Percentiles rank a stretch among this genome's conserved stretches.
These are phyloP conservation scores for Venustaconcha ellipsiformis DNA, from an alignment of 1,140 invertebrate species.

Conservation along the genomic window DNA sequence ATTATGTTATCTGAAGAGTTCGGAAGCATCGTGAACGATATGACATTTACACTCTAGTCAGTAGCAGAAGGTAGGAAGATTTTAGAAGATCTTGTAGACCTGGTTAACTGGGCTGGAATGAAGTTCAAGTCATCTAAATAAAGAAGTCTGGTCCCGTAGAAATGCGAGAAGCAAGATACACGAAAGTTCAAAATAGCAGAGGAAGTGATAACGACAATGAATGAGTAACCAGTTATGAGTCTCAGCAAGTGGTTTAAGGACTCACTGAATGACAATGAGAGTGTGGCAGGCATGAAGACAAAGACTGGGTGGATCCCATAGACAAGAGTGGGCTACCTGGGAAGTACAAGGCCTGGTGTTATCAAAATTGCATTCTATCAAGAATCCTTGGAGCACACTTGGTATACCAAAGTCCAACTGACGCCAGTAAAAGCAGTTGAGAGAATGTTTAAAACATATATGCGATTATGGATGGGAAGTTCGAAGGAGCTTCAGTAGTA, in stretches of 20 bases:
- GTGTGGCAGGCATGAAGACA: constrained; percentile 1
- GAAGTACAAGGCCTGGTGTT: constrained; percentile 34
- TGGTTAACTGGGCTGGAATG: constrained; percentile 10
- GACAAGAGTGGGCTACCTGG: constrained; percentile 27
- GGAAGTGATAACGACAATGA: constrained; percentile 10
- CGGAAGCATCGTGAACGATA: constrained; percentile 21
- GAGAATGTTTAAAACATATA: no score
- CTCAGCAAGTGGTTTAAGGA: constrained; percentile 24
- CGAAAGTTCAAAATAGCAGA: constrained; percentile 2
- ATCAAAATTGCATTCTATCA: constrained; percentile 31
- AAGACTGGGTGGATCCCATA: constrained; percentile 25
- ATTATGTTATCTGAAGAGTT: constrained; percentile 1
- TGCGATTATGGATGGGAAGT: constrained; percentile 12
- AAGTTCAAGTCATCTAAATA: constrained; percentile 22
- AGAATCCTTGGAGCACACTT: constrained; percentile 11
- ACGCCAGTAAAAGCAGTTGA: no score
- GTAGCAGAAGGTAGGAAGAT: constrained; percentile 16
- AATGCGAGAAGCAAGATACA: constrained; percentile 20
- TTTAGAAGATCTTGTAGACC: constrained; percentile 12
- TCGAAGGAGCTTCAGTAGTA: constrained; percentile 21
- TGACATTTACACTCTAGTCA: constrained; percentile 26
- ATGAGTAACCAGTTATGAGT: constrained; percentile 15
- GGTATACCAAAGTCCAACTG: neutral
- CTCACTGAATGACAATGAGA: constrained; percentile 17
- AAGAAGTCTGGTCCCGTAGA: constrained; percentile 24